Evolutionary conservation across 2,113 vertebrate species (phyloP), one percentile per base, ranked within the genome.

Genomic region (Callocephalon fimbriatum): DNA sequence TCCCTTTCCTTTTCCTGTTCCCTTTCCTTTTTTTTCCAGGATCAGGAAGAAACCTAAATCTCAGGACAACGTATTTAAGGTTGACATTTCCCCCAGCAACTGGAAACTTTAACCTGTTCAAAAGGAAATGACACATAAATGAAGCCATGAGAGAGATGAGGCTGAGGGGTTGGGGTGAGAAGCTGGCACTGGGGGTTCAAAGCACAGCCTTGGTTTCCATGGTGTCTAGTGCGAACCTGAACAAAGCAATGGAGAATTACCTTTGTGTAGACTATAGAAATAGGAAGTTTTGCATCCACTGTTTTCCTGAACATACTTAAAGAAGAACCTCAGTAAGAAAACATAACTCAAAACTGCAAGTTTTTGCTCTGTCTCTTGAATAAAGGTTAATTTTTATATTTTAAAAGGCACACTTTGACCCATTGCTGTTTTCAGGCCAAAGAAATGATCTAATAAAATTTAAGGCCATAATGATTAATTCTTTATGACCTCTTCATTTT

Each of bases 371-470:
- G 18, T 35, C 45, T 70, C 67, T 50, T 76, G 42, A 90, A 79
- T 66, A 73, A 79, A 92, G 70, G n/a, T 37, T 61, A 6, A 50
- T 88, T 82, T 92, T 88, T 67, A 9, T 81, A 31, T 80, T 90
- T 86, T 79, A 93, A 93, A 96, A 80, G 59, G 35, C 31, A 72
- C 31, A 31, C 11, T 93, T 83, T 88, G 82, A 90, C 86, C 67
- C 40, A 37, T 59, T 86, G 47, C 6, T 93, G 77, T 93, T 96
- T 90, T 95, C 83, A 90, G 83, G 38, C 50, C 72, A 88, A 86
- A 92, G 22, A 92, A 95, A 88, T 74, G 59, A 77, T 90, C 86
- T 93, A 88, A 94, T 90, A 86, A 90, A 93, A 93, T 88, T 59
- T 88, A 83, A 92, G 35, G 23, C 65, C 20, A 9, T 76, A 83